Evolutionary conservation across 1,140 invertebrate species (phyloP).

Genomic region (Aporrectodea caliginosa): DNA sequence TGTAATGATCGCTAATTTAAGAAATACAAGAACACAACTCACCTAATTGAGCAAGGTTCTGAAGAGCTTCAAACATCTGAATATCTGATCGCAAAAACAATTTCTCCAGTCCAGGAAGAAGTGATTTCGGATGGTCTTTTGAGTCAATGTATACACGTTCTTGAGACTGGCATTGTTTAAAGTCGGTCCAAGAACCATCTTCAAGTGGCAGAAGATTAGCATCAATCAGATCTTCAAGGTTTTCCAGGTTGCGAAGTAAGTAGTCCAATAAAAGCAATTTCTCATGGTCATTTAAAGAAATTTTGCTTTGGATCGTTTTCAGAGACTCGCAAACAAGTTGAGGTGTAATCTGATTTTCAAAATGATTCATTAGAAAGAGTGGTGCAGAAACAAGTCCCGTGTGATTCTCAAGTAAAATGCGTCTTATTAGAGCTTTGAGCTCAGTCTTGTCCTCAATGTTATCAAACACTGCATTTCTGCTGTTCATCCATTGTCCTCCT

Average conservation of each 20-base stretch:
- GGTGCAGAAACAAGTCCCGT: not conserved
- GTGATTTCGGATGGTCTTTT: not conserved
- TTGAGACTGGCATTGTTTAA: not conserved
- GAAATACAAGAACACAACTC: too few species aligned
- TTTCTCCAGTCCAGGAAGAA: not conserved
- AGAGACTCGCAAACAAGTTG: not conserved
- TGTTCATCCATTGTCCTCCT: not conserved
- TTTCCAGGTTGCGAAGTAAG: not conserved
- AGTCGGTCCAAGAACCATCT: slow-evolving; percentile 7
- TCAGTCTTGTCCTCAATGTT: not conserved
- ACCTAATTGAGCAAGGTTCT: not conserved
- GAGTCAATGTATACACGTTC: not conserved
- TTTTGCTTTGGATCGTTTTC: slow-evolving; percentile 4
- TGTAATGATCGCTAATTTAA: too few species aligned
- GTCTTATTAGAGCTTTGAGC: not conserved
- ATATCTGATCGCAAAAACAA: not conserved
- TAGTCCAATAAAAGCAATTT: slow-evolving; percentile 14
- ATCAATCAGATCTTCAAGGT: not conserved
- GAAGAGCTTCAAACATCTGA: not conserved
- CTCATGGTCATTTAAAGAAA: slow-evolving; percentile 3
- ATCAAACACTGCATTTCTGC: not conserved
- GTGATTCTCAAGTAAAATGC: not conserved
- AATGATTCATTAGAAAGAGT: not conserved
- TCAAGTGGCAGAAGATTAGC: slow-evolving; percentile 4
- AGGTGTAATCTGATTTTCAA: not conserved